Percentiles rank a stretch among this genome's conserved stretches.
phyloP scores from a whole-genome alignment of 2,113 vertebrate genomes.

The Promerops cafer region DNA sequence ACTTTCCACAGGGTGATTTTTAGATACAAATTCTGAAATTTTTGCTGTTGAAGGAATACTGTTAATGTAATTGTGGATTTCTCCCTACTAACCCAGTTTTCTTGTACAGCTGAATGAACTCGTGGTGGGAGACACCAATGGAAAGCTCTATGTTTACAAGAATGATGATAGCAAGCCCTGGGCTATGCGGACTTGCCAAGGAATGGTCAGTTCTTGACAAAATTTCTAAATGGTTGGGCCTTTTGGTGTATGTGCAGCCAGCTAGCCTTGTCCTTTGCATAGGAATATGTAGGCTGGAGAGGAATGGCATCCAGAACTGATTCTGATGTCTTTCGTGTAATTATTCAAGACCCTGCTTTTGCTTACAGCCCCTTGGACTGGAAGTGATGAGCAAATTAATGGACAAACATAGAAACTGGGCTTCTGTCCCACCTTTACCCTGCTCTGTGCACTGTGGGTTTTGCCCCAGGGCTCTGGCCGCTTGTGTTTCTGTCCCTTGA shows the following conservation, averaged over 20 bases:
- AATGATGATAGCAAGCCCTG: conserved; percentile 90
- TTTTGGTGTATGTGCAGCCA: not conserved
- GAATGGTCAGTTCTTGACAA: conserved; percentile 82
- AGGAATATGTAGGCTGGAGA: not conserved
- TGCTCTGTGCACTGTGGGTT: not conserved
- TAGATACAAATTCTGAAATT: not conserved
- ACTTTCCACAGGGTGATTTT: not conserved
- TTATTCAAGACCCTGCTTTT: not conserved
- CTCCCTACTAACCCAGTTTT: not conserved
- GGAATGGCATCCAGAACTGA: not conserved
- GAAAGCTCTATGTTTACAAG: conserved; percentile 91
- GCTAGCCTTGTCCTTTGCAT: not conserved
- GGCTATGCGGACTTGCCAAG: conserved; percentile 84
- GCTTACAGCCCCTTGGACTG: not conserved
- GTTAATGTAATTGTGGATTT: not conserved
- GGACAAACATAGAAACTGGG: not conserved
- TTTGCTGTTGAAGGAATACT: not conserved
- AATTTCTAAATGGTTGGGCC: not conserved
- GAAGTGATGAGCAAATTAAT: not conserved
- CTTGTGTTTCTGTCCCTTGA: not conserved
- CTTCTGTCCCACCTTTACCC: not conserved
- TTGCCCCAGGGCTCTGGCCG: not conserved
- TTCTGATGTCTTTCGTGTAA: not conserved
- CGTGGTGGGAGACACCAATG: conserved; percentile 92
- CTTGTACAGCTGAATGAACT: conserved; percentile 87